A percentile compares a stretch with the other conserved stretches of the same genome.
phyloP scores from a whole-genome alignment of 1,140 invertebrate genomes.

The Drosophila nannoptera region DNA sequence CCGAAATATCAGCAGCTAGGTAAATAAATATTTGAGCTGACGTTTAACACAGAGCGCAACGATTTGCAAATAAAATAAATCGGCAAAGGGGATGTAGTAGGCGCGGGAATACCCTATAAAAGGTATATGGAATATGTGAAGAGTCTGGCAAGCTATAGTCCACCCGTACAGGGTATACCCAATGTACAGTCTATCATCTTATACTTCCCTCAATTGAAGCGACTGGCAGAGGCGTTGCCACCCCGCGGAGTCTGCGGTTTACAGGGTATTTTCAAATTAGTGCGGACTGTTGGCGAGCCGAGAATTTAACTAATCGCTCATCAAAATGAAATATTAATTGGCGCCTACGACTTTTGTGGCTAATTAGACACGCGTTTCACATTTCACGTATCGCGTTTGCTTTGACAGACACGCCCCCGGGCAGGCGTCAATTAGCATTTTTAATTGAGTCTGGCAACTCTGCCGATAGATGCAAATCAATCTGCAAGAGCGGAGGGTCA shows the following conservation, averaged over 20 bases:
- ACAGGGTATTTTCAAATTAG: conserved; percentile 27
- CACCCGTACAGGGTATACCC: too few species aligned
- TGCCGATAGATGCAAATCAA: conserved; percentile 37
- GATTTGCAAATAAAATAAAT: conserved; percentile 28
- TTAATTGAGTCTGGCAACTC: conserved; percentile 57
- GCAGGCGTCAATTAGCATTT: conserved; percentile 70
- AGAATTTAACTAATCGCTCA: conserved; percentile 16
- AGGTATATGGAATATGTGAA: too few species aligned
- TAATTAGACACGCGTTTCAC: conserved; percentile 23
- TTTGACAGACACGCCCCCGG: conserved; percentile 10
- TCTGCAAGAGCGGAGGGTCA: conserved; percentile 20
- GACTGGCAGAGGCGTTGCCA: background rate
- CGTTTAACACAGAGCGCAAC: conserved; percentile 27
- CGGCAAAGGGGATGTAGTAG: background rate
- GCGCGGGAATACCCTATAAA: background rate
- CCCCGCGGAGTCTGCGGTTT: background rate
- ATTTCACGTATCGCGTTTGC: conserved; percentile 15
- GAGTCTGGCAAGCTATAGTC: too few species aligned
- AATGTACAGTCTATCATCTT: too few species aligned
- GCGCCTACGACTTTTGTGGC: conserved; percentile 29
- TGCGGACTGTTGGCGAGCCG: background rate
- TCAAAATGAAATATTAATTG: conserved; percentile 52
- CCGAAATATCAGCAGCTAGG: conserved; percentile 39
- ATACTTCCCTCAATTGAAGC: too few species aligned
- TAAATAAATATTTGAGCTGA: conserved; percentile 49